Percentiles rank a stretch among this genome's conserved stretches.
Conservation (phyloP, 2,888 invertebrate genomes). For the Branchipolynoe longqiensis region DNA sequence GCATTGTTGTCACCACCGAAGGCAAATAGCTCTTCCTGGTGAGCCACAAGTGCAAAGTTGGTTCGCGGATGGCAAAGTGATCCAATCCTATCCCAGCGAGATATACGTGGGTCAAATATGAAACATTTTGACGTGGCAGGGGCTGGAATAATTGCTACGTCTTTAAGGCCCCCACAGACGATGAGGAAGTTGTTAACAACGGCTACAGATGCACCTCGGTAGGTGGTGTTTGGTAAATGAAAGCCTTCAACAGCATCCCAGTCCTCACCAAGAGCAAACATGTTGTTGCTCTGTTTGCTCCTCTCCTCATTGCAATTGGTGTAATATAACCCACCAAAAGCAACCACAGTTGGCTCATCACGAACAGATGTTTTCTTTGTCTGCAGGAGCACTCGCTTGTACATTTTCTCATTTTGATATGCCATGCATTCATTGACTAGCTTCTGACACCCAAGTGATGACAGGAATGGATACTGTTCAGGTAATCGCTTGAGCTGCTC, state of each 20-base stretch:
- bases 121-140: background rate
- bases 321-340: background rate
- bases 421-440: background rate
- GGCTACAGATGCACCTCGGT: background rate
- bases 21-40: background rate
- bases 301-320: background rate
- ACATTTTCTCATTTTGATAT: background rate
- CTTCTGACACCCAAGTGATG: background rate
- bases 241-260: conserved; percentile 7
- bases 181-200: conserved; percentile 14
- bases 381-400: background rate
- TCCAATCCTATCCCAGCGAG: background rate
- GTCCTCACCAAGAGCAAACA: background rate
- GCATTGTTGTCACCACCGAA: background rate
- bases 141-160: background rate
- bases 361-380: background rate
- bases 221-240: background rate
- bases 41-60: background rate
- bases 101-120: conserved; percentile 3
- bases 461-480: background rate
- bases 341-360: background rate
- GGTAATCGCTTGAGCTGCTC: background rate
- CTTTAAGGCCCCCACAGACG: background rate
- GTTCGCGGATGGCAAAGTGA: background rate
- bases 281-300: background rate